A percentile compares a stretch with the other conserved stretches of the same genome.
These are phyloP conservation scores for Masticophis lateralis DNA, from an alignment of 2,797 vertebrate species.

Conservation along the genomic window DNA sequence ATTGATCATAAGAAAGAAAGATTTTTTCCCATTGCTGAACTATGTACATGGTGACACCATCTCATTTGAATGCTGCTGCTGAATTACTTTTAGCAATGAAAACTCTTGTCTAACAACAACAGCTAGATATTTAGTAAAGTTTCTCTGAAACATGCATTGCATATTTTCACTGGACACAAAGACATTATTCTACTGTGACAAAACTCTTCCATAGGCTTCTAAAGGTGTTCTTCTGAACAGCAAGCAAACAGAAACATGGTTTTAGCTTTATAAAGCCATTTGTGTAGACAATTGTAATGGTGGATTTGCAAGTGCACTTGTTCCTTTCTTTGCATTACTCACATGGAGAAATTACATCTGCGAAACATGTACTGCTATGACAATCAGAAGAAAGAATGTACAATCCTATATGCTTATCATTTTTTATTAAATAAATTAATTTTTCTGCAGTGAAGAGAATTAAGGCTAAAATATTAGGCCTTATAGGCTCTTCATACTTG, in stretches of 20 bases:
- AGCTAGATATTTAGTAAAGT: not conserved
- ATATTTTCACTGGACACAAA: rapidly evolving
- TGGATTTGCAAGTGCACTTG: not conserved
- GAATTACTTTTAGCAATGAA: not conserved
- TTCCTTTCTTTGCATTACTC: not conserved
- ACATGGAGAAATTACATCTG: not conserved
- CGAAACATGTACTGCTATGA: not conserved
- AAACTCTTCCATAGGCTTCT: conserved; percentile 17
- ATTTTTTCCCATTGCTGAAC: not conserved
- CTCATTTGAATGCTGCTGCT: conserved; percentile 13
- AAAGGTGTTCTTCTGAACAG: conserved; percentile 10
- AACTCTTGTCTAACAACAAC: not conserved
- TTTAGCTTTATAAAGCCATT: not conserved
- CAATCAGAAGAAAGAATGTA: not conserved
- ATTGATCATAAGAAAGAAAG: not conserved
- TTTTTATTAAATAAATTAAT: not conserved
- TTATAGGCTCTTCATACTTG: not conserved
- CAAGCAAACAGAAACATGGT: not conserved
- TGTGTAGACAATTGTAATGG: not conserved
- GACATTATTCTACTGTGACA: conserved; percentile 2
- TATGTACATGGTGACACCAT: not conserved
- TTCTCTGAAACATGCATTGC: not conserved
- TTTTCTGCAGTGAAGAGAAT: not conserved
- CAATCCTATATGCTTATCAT: not conserved
- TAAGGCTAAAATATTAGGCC: not conserved